Evolutionary conservation across 2,888 invertebrate species (phyloP).

Genomic region (Geotrupes spiniger): DNA sequence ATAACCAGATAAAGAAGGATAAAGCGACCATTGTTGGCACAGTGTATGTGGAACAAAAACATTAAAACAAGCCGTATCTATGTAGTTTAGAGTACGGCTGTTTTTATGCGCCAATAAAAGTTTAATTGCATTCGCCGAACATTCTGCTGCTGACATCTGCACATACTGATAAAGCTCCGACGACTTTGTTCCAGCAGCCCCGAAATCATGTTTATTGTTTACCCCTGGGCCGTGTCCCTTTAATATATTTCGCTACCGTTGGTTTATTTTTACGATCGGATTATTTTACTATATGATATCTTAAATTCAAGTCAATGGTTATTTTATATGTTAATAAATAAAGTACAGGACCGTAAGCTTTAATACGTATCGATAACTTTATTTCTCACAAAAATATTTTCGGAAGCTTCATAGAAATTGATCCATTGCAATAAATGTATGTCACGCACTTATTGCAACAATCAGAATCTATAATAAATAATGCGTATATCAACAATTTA

Average conservation of each 20-base stretch:
- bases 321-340: no score
- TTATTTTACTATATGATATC: background rate
- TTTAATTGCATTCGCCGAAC: slow-evolving; percentile 36
- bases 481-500: no score
- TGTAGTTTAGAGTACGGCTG: slow-evolving; percentile 10
- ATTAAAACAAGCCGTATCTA: slow-evolving; percentile 5
- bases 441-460: no score
- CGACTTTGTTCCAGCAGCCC: background rate
- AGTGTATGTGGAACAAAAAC: slow-evolving; percentile 5
- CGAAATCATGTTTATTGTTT: slow-evolving; percentile 1
- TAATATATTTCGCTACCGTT: background rate
- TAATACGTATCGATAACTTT: no score
- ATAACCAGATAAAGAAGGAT: slow-evolving; percentile 5
- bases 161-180: slow-evolving; percentile 32
- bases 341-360: no score
- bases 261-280: background rate
- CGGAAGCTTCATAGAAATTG: no score
- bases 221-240: background rate
- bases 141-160: slow-evolving; percentile 32
- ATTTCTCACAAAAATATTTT: no score
- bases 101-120: slow-evolving; percentile 38
- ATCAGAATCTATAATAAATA: no score
- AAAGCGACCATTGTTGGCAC: slow-evolving; percentile 7
- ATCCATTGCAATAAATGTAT: no score
- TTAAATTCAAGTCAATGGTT: background rate